These are phyloP conservation scores for Sesia apiformis DNA, from an alignment of 2,888 invertebrate species.

Conservation along the genomic window DNA sequence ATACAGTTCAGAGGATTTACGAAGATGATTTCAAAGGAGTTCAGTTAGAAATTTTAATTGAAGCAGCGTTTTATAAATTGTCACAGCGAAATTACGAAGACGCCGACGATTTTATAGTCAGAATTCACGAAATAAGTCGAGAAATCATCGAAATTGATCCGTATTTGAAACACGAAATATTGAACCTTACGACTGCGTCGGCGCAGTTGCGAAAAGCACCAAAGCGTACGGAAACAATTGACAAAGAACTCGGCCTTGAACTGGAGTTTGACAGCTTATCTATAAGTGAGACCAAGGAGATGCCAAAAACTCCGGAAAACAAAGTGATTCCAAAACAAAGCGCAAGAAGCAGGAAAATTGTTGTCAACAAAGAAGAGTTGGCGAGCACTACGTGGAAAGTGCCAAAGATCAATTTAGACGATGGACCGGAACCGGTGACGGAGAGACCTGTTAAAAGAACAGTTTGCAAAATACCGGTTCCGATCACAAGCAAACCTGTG, in stretches of 20 bases:
- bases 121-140: conserved; percentile 37
- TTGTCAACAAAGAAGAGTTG: conserved; percentile 44
- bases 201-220: conserved; percentile 24
- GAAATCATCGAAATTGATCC: conserved; percentile 16
- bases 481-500: conserved; percentile 28
- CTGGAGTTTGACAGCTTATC: conserved; percentile 36
- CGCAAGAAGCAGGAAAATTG: conserved; percentile 18
- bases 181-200: conserved; percentile 39
- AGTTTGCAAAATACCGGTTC: conserved; percentile 50
- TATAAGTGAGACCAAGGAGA: conserved; percentile 9
- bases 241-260: conserved; percentile 24
- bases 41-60: conserved; percentile 34
- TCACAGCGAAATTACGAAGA: conserved; percentile 20
- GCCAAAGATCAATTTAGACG: conserved; percentile 43
- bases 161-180: conserved; percentile 36
- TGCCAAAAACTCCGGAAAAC: conserved; percentile 30
- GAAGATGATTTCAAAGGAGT: conserved; percentile 21
- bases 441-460: conserved; percentile 10
- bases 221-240: conserved; percentile 11
- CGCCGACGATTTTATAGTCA: conserved; percentile 35
- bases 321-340: conserved; percentile 25
- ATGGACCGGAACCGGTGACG: conserved; percentile 20
- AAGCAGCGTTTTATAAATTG: conserved; percentile 43
- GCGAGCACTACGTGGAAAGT: conserved; percentile 37
- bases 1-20: conserved; percentile 17